Evolutionary conservation across 2,113 vertebrate genomes (phyloP).

Genomic region (Tachycineta bicolor): DNA sequence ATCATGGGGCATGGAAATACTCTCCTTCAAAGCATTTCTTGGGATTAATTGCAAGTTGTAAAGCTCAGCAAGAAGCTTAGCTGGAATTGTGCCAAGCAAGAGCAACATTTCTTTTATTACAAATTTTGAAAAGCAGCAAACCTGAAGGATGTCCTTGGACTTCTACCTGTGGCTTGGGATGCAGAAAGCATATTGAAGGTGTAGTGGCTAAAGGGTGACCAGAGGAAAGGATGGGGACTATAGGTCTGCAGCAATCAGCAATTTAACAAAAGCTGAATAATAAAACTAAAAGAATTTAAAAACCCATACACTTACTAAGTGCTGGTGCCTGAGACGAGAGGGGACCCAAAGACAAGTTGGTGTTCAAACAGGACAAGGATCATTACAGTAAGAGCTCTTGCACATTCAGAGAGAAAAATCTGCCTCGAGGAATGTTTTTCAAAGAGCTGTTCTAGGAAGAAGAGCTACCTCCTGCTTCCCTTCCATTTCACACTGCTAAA

Average conservation of each 20-base stretch:
- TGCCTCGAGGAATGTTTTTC: background rate
- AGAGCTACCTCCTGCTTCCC: background rate
- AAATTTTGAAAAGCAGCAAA: background rate
- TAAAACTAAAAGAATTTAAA: background rate
- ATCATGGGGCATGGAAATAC: background rate
- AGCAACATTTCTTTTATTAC: background rate
- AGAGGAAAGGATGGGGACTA: background rate
- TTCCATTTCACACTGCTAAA: background rate
- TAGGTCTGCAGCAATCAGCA: background rate
- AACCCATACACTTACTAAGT: background rate
- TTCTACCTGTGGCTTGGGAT: background rate
- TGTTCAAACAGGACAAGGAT: background rate
- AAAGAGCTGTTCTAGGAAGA: background rate
- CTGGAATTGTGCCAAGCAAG: slow-evolving; percentile 4
- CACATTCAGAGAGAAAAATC: background rate
- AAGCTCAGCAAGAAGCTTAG: slow-evolving; percentile 15
- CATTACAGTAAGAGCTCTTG: background rate
- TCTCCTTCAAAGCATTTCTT: background rate
- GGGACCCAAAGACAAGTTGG: background rate
- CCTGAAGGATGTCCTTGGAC: background rate
- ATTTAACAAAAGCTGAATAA: background rate
- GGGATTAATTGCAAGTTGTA: slow-evolving; percentile 1
- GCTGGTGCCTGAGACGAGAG: background rate
- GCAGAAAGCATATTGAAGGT: background rate
- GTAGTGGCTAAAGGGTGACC: background rate